These are phyloP conservation scores for Ephestia elutella DNA, from an alignment of 1,140 invertebrate genomes.

Conservation along the genomic window DNA sequence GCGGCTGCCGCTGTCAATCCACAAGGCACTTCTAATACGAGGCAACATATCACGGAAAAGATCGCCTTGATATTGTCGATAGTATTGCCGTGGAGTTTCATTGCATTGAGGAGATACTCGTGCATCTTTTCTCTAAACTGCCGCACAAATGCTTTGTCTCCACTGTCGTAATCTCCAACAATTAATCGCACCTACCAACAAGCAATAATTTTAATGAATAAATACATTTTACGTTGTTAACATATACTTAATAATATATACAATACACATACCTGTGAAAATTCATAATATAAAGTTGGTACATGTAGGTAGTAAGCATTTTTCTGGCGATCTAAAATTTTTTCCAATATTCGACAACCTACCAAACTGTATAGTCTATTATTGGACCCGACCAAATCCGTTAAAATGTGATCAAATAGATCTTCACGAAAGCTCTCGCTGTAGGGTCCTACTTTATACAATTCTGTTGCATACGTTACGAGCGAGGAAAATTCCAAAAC, in stretches of 20 bases:
- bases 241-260: neutral
- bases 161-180: constrained; percentile 41
- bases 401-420: constrained; percentile 63
- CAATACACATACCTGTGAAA: constrained; percentile 36
- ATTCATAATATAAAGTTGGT: constrained; percentile 73
- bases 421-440: constrained; percentile 60
- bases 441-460: constrained; percentile 56
- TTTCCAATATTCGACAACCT: constrained; percentile 73
- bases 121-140: constrained; percentile 70
- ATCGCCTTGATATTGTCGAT: constrained; percentile 71
- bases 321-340: constrained; percentile 72
- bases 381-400: constrained; percentile 56
- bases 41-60: constrained; percentile 73
- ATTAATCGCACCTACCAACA: constrained; percentile 48
- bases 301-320: constrained; percentile 69
- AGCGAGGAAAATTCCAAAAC: constrained; percentile 68
- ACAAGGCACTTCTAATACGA: constrained; percentile 76
- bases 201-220: constrained; percentile 7
- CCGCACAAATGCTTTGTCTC: constrained; percentile 72
- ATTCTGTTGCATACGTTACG: constrained; percentile 69
- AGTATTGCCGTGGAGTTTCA: constrained; percentile 61
- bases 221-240: neutral
- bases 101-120: constrained; percentile 64
- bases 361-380: constrained; percentile 67
- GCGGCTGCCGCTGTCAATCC: constrained; percentile 74